Percentiles rank a stretch among this genome's conserved stretches.
Evolutionary conservation across 2,888 invertebrate species (phyloP).

Genomic region (Formica aserva): DNA sequence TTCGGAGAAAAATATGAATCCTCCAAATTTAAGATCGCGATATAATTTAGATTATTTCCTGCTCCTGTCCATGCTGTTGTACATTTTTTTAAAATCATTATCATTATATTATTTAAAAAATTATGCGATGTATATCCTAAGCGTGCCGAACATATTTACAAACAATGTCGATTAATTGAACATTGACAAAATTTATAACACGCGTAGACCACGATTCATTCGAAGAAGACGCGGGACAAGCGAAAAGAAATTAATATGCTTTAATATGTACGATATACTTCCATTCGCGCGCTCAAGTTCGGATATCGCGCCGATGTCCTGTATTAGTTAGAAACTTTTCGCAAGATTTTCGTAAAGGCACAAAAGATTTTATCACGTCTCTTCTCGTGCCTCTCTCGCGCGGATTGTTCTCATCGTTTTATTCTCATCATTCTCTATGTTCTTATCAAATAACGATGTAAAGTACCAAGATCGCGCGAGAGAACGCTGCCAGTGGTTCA

Average conservation of each 20-base stretch:
- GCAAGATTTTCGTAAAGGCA: background rate
- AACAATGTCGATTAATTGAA: background rate
- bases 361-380: background rate
- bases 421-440: background rate
- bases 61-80: background rate
- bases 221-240: background rate
- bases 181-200: background rate
- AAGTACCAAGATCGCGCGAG: background rate
- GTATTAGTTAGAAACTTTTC: background rate
- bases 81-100: background rate
- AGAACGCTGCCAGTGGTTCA: background rate
- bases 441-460: constrained; percentile 15
- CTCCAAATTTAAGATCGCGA: constrained; percentile 37
- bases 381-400: background rate
- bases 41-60: constrained; percentile 34
- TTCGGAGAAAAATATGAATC: constrained; percentile 9
- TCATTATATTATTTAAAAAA: background rate
- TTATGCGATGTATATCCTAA: background rate
- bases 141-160: background rate
- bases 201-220: background rate
- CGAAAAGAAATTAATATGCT: background rate
- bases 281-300: background rate
- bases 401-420: background rate
- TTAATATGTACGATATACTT: background rate
- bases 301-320: background rate